Percentiles rank a stretch among this genome's conserved stretches.
Conservation (phyloP, 2,888 invertebrate genomes). For the Empis stercorea region DNA sequence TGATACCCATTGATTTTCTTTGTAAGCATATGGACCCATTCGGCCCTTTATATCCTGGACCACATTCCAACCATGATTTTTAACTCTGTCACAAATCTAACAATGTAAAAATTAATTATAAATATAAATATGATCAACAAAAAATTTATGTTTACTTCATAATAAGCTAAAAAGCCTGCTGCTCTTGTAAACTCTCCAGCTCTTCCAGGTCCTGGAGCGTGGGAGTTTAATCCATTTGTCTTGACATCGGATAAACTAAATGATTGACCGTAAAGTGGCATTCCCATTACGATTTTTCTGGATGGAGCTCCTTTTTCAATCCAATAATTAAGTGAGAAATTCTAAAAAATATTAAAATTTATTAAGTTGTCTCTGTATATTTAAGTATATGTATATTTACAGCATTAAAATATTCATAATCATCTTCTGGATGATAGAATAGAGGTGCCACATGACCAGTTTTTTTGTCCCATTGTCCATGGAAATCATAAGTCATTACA, state of each 20-base stretch:
- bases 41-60: constrained; percentile 62
- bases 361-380: too few relatives aligned
- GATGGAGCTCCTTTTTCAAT: constrained; percentile 70
- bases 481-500: constrained; percentile 86
- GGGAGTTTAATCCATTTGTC: constrained; percentile 56
- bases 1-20: constrained; percentile 83
- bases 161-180: constrained; percentile 77
- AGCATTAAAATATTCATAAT: constrained; percentile 68
- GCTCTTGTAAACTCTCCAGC: constrained; percentile 78
- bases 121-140: background rate
- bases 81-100: constrained; percentile 70
- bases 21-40: constrained; percentile 81
- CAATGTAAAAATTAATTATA: background rate
- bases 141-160: constrained; percentile 46
- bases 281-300: constrained; percentile 73
- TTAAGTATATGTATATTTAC: too few relatives aligned
- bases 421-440: constrained; percentile 70
- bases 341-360: constrained; percentile 38
- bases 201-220: constrained; percentile 63
- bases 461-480: constrained; percentile 85
- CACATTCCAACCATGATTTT: constrained; percentile 64
- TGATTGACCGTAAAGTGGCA: constrained; percentile 80
- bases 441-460: constrained; percentile 83
- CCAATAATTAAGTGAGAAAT: constrained; percentile 83
- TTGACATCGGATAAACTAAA: constrained; percentile 53